These are phyloP conservation scores for Xanthorhoe spadicearia DNA, from an alignment of 2,888 invertebrate genomes.

Conservation along the genomic window DNA sequence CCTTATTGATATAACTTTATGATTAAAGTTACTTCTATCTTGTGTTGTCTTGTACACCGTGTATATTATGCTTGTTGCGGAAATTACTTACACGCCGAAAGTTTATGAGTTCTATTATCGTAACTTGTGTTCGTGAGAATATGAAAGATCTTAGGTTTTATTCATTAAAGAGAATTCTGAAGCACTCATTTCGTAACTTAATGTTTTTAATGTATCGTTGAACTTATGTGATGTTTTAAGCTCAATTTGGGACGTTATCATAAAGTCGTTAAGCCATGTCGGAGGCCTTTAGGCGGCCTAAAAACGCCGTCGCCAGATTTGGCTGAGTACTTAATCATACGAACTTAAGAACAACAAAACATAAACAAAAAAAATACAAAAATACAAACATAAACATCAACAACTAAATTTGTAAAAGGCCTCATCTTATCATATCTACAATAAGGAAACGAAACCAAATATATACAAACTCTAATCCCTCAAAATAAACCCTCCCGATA, in stretches of 20 bases:
- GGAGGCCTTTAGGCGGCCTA: too few relatives aligned
- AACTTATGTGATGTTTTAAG: too few relatives aligned
- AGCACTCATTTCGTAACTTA: too few relatives aligned
- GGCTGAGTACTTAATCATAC: too few relatives aligned
- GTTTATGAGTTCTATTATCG: constrained; percentile 7
- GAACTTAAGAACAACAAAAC: too few relatives aligned
- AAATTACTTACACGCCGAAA: constrained; percentile 10
- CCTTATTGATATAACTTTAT: background rate
- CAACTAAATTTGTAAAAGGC: too few relatives aligned
- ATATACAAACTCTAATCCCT: background rate
- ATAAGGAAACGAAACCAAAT: background rate
- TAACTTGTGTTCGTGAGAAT: background rate
- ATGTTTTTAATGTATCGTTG: too few relatives aligned
- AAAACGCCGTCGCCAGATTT: too few relatives aligned
- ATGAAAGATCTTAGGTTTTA: background rate
- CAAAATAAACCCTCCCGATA: constrained; percentile 18
- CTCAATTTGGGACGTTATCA: too few relatives aligned
- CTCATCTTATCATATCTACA: background rate
- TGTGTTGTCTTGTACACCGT: background rate
- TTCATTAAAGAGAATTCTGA: background rate
- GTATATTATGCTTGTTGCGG: background rate
- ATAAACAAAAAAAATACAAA: too few relatives aligned
- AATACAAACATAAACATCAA: too few relatives aligned
- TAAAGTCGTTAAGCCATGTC: too few relatives aligned
- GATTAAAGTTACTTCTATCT: background rate